Evolutionary conservation across 2,797 vertebrate species (phyloP).

Genomic region (Pseudopleuronectes americanus): DNA sequence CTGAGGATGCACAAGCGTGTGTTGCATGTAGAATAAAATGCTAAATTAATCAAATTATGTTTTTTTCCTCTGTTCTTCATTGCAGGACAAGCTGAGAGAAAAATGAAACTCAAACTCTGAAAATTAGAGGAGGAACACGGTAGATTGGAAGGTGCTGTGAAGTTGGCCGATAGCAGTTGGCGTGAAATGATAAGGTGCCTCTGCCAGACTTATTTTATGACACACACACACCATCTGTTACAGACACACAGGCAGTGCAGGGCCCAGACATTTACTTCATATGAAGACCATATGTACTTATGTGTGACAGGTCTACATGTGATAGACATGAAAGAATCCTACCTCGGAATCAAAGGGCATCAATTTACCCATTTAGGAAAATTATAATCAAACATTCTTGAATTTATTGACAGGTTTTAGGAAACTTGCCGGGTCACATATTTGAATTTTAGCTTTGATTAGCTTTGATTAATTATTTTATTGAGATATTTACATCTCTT

Average conservation of each 20-base stretch:
- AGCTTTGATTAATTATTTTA: not conserved
- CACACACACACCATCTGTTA: constrained; percentile 68
- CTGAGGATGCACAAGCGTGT: no score
- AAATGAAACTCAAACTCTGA: constrained; percentile 7
- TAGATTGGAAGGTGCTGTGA: constrained; percentile 39
- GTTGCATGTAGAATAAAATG: no score
- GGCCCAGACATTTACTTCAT: constrained; percentile 59
- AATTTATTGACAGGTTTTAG: not conserved
- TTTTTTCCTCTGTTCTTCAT: not conserved
- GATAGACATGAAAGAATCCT: constrained; percentile 5
- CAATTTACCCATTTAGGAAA: not conserved
- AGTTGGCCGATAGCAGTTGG: constrained; percentile 54
- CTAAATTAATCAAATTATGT: not conserved
- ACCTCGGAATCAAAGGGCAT: constrained; percentile 4
- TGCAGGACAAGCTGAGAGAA: not conserved
- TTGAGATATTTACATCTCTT: no score
- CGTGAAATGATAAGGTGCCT: constrained; percentile 59
- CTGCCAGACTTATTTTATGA: constrained; percentile 61
- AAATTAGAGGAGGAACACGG: constrained; percentile 20
- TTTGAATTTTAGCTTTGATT: not conserved
- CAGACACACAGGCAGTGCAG: constrained; percentile 54
- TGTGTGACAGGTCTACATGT: constrained; percentile 7
- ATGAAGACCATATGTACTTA: constrained; percentile 49
- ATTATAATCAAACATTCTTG: not conserved
- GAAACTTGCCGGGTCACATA: not conserved